Conservation (phyloP, 2,113 vertebrate genomes). For the Pachypanchax playfairii region DNA sequence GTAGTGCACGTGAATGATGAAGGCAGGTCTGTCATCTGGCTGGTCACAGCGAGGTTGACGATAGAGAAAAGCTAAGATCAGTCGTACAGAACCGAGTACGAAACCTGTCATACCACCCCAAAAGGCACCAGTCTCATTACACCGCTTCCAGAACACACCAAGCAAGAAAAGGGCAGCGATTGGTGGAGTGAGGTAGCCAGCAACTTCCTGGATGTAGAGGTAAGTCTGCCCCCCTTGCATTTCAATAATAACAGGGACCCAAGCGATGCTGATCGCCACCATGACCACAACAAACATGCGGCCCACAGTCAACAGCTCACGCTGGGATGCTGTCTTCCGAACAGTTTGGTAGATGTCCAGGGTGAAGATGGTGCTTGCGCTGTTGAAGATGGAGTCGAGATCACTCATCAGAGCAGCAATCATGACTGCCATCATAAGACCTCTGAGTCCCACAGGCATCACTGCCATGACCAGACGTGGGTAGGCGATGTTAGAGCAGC, state of each 20-base stretch:
- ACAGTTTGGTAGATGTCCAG: constrained; percentile 94
- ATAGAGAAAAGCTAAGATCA: constrained; percentile 91
- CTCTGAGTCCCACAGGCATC: constrained; percentile 93
- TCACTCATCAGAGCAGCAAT: constrained; percentile 99
- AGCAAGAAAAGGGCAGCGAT: constrained; percentile 95
- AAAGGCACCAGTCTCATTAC: constrained; percentile 95
- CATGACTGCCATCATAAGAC: constrained; percentile 99
- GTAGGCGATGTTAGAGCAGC: constrained; percentile 98
- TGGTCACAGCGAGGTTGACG: constrained; percentile 90
- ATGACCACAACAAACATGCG: constrained; percentile 93
- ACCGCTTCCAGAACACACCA: constrained; percentile 95
- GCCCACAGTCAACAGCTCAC: constrained; percentile 91
- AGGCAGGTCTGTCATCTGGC: constrained; percentile 87
- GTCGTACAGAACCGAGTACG: constrained; percentile 83
- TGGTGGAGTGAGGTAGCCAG: constrained; percentile 94
- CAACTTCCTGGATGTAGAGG: constrained; percentile 97
- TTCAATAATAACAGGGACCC: constrained; percentile 97
- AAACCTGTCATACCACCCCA: constrained; percentile 94
- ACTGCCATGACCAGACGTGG: constrained; percentile 94
- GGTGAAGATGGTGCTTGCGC: constrained; percentile 97
- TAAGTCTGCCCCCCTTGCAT: constrained; percentile 99
- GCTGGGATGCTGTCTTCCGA: constrained; percentile 83
- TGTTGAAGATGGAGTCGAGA: constrained; percentile 98
- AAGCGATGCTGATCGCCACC: constrained; percentile 95
- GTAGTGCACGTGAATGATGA: constrained; percentile 90